Base-by-base conservation (phyloP, 64 coral and sea anemone genomes). In the Stichodactyla helianthus region DNA sequence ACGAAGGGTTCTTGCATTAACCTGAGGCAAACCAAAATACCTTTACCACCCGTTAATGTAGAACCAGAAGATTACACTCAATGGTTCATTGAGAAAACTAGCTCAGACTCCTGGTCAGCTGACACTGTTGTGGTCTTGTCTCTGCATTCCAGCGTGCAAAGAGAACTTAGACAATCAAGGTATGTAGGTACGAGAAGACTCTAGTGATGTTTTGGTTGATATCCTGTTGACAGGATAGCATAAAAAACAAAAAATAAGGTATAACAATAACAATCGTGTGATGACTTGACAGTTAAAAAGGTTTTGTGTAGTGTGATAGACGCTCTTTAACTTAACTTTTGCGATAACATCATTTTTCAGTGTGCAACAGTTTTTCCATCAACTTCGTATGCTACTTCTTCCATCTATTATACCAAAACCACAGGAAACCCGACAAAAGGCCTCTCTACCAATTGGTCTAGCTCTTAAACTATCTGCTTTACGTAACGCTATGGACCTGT, bases 61-160 rank as follows among this genome's bases (percentile, higher is more conserved):
- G 95, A 98, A 54, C 95, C 95, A 7, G 35, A 77, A 50, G 92
- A 98, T 17, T 98, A 98, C 62, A 86, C 86, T 20, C 71, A 83
- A 31, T 98, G 95, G 95, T 98, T 98, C 52, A 86, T 84, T 10
- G 95, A 98, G 54, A 98, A 98, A 82, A 89, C 88, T 60, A 74
- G 51, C 22, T 65, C 86, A 17, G 95, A 92, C 7, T 77, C 67
- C 53, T 68, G 16, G 22, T 87, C 87, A 27, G 12, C 87, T 50
- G 64, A 88, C 50, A 35, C 77, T 26, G 80, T 89, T 0, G 88
- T 63, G 52, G 95, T 90, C 17, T 79, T 98, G 71, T 87, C 88
- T 51, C 89, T 94, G 17, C 62, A 98, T 81, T 53, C 64, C 12
- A 94, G 89, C 61, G 89, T 92, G 19, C 87, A 94, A 64, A 82